These are phyloP conservation scores for Bhutanitis thaidina DNA, from an alignment of 2,888 invertebrate genomes.

Conservation along the genomic window DNA sequence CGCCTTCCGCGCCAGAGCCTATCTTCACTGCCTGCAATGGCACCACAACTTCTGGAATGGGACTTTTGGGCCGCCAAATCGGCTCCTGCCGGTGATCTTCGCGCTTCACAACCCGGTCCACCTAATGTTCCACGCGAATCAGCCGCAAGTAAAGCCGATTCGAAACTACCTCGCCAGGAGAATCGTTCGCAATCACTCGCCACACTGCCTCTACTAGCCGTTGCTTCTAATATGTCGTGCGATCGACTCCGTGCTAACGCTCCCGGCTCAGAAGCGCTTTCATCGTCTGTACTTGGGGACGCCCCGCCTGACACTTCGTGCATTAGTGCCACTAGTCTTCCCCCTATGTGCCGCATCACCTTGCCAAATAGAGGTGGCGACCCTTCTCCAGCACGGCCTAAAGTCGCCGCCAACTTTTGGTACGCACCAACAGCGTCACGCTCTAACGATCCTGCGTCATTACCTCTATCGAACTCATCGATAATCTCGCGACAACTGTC, in stretches of 20 bases:
- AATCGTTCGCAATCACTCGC: slow-evolving; percentile 93
- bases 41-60: slow-evolving; percentile 90
- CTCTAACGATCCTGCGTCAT: slow-evolving; percentile 80
- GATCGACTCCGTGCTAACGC: slow-evolving; percentile 89
- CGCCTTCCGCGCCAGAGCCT: slow-evolving; percentile 70
- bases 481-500: slow-evolving; percentile 94
- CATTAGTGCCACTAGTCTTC: slow-evolving; percentile 92
- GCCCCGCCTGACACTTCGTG: slow-evolving; percentile 92
- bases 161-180: slow-evolving; percentile 95
- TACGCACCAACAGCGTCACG: slow-evolving; percentile 93
- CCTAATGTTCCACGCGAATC: slow-evolving; percentile 90
- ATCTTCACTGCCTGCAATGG: slow-evolving; percentile 87
- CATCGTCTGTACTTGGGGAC: slow-evolving; percentile 87
- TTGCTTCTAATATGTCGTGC: slow-evolving; percentile 87
- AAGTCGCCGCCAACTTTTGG: slow-evolving; percentile 90
- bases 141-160: slow-evolving; percentile 92
- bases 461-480: slow-evolving; percentile 90
- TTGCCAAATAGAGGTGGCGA: slow-evolving; percentile 93
- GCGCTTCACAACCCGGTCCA: slow-evolving; percentile 87
- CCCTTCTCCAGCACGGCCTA: slow-evolving; percentile 85
- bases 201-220: slow-evolving; percentile 81
- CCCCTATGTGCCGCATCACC: slow-evolving; percentile 95
- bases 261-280: slow-evolving; percentile 84
- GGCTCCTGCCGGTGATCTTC: slow-evolving; percentile 91
- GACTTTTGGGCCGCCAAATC: slow-evolving; percentile 89